Evolutionary conservation across 2,888 invertebrate genomes (phyloP).

Genomic region (Sinelater perroti): DNA sequence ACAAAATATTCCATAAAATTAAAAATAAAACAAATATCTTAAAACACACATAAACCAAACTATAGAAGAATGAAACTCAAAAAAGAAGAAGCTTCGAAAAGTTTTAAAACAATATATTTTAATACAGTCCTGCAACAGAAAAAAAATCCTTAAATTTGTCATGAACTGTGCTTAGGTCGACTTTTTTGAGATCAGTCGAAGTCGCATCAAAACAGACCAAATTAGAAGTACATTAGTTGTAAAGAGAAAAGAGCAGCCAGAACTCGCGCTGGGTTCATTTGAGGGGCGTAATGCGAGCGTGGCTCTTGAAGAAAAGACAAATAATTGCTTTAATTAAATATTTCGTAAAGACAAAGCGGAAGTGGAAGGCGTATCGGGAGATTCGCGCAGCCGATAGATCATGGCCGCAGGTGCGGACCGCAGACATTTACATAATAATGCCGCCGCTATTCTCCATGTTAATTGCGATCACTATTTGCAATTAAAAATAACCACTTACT

Average conservation of each 20-base stretch:
- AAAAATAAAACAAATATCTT: no score
- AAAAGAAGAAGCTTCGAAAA: no score
- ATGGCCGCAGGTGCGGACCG: conserved; percentile 35
- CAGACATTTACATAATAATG: conserved; percentile 40
- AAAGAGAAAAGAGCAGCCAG: no score
- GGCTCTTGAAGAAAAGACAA: conserved; percentile 18
- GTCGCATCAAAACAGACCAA: no score
- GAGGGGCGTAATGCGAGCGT: conserved; percentile 13
- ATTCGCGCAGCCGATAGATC: conserved; percentile 36
- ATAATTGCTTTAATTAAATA: conserved; percentile 35
- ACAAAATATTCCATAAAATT: no score
- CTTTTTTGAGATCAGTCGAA: no score
- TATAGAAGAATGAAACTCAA: no score
- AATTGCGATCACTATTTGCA: conserved; percentile 50
- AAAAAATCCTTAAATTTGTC: conserved; percentile 1
- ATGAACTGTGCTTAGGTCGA: neutral
- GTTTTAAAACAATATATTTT: no score
- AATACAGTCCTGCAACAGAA: no score
- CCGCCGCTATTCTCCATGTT: conserved; percentile 43
- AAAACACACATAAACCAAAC: no score
- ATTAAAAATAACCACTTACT: conserved; percentile 49
- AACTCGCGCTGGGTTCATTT: neutral
- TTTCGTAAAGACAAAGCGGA: conserved; percentile 32
- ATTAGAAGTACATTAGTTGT: no score
- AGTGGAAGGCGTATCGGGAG: conserved; percentile 30